A percentile compares a stretch with the other conserved stretches of the same genome.
These are phyloP conservation scores for Tapirus indicus DNA, from an alignment of 2,797 vertebrate genomes.

Conservation along the genomic window DNA sequence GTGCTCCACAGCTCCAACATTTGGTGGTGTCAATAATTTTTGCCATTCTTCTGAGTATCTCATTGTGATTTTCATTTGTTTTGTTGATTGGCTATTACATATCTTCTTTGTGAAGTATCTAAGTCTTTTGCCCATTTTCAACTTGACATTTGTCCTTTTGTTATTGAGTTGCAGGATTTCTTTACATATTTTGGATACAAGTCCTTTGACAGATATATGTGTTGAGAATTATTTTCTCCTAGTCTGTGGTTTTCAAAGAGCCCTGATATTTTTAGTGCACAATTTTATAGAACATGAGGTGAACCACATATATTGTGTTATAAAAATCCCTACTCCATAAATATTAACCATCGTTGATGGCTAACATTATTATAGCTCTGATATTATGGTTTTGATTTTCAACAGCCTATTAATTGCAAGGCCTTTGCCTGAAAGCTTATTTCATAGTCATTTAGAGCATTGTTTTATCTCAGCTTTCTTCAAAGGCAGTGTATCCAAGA, in stretches of 20 bases:
- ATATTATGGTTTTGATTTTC: constrained; percentile 27
- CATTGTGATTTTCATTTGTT: not conserved
- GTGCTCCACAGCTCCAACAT: not conserved
- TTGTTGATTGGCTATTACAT: not conserved
- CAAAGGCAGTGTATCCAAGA: not conserved
- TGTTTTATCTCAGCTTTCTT: constrained; percentile 10
- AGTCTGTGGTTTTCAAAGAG: constrained; percentile 14
- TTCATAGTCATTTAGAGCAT: constrained; percentile 7
- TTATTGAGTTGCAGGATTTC: not conserved
- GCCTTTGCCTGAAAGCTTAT: not conserved
- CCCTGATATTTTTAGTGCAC: not conserved
- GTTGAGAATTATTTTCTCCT: not conserved
- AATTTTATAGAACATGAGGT: not conserved
- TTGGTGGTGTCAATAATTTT: not conserved
- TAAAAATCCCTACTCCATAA: not conserved
- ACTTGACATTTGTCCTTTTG: not conserved
- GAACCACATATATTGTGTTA: not conserved
- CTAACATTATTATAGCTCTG: not conserved
- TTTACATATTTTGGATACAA: not conserved
- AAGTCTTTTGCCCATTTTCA: constrained; percentile 2
- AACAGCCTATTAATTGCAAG: not conserved
- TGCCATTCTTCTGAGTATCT: not conserved
- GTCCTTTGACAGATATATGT: not conserved
- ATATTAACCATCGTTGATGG: not conserved
- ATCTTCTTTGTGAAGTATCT: constrained; percentile 1